Evolutionary conservation across 2,113 vertebrate genomes (phyloP), one percentile per base, ranked within the genome.

Genomic region (Cheirogaleus medius): DNA sequence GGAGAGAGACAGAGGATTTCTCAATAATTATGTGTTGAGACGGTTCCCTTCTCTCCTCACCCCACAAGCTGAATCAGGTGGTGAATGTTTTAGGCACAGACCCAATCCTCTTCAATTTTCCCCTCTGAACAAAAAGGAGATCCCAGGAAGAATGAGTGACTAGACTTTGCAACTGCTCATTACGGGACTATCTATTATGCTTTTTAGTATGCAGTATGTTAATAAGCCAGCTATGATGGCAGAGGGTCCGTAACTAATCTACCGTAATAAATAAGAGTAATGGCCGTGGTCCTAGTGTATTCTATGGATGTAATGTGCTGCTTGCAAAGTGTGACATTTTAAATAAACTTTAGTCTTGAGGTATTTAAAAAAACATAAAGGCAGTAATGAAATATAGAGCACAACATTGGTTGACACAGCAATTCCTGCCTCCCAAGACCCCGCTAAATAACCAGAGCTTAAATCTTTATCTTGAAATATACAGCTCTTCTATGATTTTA

Each of bases 331-430:
- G 58, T 97, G 96, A 97, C 89, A 95, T 95, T 96, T 96, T 97
- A 95, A 97, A 95, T 95, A 98, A 93, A 97, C 93, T 90, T 97
- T 96, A 94, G 87, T 98, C 93, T 97, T 86, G 86, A 60, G 29
- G 87, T 87, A 95, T 97, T 98, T 95, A 87, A 97, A 96, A 92
- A 97, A 93, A 63, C 91, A 96, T 96, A 98, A 98, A 97, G 83
- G 58, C 82, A 88, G 78, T 93, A 82, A 96, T 97, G 95, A 98
- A 98, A 97, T 96, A 94, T 20, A 63, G 95, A 96, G 66, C 64
- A 87, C 92, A 94, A 66, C 74, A 58, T 93, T 68, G 68, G 93
- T 88, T 85, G 96, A 94, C 89, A 95, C 91, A 97, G 95, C 93
- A 95, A 52, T 92, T 95, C 71, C 95, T 94, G 63, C 47, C 64